Base-by-base conservation (phyloP, 2,888 invertebrate genomes). In the Charanyca ferruginea region DNA sequence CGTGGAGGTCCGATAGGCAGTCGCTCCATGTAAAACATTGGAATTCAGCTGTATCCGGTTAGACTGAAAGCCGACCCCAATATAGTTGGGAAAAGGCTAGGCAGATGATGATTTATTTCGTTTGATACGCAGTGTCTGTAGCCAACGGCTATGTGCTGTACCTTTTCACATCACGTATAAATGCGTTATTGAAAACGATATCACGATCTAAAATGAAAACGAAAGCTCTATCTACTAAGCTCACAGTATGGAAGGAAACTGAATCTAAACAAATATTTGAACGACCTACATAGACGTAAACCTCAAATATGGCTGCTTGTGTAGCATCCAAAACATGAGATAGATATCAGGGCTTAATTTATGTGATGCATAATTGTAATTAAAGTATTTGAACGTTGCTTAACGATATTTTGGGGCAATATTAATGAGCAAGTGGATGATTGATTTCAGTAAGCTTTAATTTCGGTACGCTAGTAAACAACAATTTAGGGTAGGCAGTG, bases 191-290 rank as follows among this genome's bases (percentile, higher is more conserved):
- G 47, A 52, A 66, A 53, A 48, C 53, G 18, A 53, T 61, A 68
- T 68, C 28, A 48, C 48, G 6, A 69, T 11, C 25, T 60, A 38
- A 35, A 38, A 35, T 69, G 25, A 55, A 69, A 45, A 35, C 45
- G 41, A 52, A 55, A 55, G 22, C 32, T 32, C 16, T 41, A 70
- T 55, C 22, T 45, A 42, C 54, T 70, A 11, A 9, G 41, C 35
- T 52, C 32, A 13, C 3, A 47, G 22, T 45, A 42, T 22, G 48
- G 1, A 69, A 38, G 53, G 16, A 52, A 70, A 52, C 45, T 55
- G 63, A 25, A 61, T 70, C 51, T 48, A 53, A 8, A 28, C 65
- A 72, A 48, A 71, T 71, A 48, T 70, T 71, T 64, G 72, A 44
- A 64, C 57, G 42, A 47, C 64, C 71, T 57, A 72, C 57, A 28